Evolutionary conservation across 1,140 invertebrate genomes (phyloP), one percentile per base, ranked within the genome.

Genomic region (Brachionus asplanchnoidis): DNA sequence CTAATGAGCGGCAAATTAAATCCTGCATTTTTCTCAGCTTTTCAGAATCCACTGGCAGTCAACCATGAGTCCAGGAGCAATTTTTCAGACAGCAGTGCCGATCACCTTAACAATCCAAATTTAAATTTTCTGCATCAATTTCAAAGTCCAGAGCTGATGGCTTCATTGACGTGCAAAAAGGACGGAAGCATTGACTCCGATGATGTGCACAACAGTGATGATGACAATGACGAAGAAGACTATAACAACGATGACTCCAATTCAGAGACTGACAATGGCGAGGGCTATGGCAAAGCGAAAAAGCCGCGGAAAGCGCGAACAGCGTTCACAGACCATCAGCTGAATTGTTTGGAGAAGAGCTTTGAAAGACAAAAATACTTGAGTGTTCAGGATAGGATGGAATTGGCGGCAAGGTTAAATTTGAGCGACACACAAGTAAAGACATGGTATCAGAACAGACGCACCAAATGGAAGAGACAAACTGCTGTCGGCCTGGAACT

Each of bases 391-490:
- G 97, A 99, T 89, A 92, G 97, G 84, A 97, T 99, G 95, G 97
- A 99, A 91, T 90, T 99, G 85, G 97, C 97, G 0, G 94, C 96
- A 36, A 97, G 97, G 89, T 92, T 99, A 46, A 95, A 95, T 85
- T 92, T 99, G 28, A 97, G 95, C 8, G 97, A 99, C 89, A 99
- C 97, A 12, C 97, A 99, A 92, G 97, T 99, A 86, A 99, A 99
- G 90, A 99, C 97, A 84, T 99, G 97, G 97, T 99, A 98, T 90
- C 97, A 99, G 90, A 99, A 99, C 89, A 92, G 97, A 92, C 93
- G 97, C 96, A 99, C 97, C 87, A 99, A 99, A 92, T 99, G 97
- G 97, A 99, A 99, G 90, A 93, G 97, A 6, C 97, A 99, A 90
- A 97, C 97, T 2, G 96, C 97, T 0, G 97, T 99, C 0, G 96